phyloP scores from a whole-genome alignment of 64 coral and sea anemone species.

The Dendrophyllia cribrosa region DNA sequence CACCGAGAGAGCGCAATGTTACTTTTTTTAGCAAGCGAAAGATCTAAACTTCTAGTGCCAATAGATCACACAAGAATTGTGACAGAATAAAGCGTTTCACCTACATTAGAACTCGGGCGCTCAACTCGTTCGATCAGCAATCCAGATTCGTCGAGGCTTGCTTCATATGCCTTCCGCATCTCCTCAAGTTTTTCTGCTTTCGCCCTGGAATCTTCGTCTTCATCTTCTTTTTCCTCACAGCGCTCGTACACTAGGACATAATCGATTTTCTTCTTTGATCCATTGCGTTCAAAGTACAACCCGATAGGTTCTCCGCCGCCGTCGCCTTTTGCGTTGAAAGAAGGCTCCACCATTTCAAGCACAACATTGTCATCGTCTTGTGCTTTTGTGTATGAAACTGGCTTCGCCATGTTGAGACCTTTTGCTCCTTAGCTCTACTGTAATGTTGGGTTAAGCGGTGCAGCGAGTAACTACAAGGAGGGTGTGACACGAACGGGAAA shows the following conservation, averaged over 20 bases:
- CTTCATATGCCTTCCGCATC: slow-evolving; percentile 60
- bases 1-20: too few relatives aligned
- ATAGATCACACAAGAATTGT: too few relatives aligned
- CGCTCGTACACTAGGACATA: slow-evolving; percentile 70
- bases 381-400: neutral
- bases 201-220: slow-evolving; percentile 44
- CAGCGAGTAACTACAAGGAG: neutral
- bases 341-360: slow-evolving; percentile 56
- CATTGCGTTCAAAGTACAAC: slow-evolving; percentile 28
- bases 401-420: slow-evolving; percentile 26
- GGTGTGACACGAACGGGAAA: neutral
- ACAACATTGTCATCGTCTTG: slow-evolving; percentile 30
- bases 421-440: neutral
- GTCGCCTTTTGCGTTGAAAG: slow-evolving; percentile 1
- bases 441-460: neutral
- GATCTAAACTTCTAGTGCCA: too few relatives aligned
- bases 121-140: slow-evolving; percentile 45
- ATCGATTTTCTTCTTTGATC: slow-evolving; percentile 50
- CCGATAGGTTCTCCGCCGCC: neutral
- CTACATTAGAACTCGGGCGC: slow-evolving; percentile 5
- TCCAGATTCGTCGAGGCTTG: slow-evolving; percentile 21
- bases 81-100: neutral
- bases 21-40: too few relatives aligned
- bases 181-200: slow-evolving; percentile 40
- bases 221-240: slow-evolving; percentile 43